Percentiles rank a stretch among this genome's conserved stretches.
Conservation (phyloP, 1,140 invertebrate genomes). For the Chelonus insularis region DNA sequence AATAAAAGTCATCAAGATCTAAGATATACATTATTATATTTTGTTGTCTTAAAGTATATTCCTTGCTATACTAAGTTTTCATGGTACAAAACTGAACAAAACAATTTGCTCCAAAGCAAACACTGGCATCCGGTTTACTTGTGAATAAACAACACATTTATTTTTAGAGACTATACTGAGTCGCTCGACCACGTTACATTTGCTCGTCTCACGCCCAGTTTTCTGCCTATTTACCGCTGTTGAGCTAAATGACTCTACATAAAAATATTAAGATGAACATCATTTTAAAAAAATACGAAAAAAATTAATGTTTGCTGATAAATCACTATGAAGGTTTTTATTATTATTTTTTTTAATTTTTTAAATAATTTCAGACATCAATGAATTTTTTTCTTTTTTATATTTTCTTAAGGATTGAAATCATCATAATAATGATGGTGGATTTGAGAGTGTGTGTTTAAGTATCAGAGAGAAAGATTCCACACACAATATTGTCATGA, state of each 20-base stretch:
- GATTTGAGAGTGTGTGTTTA: too few relatives aligned
- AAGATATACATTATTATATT: background rate
- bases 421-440: too few relatives aligned
- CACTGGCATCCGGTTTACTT: slow-evolving; percentile 62
- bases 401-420: too few relatives aligned
- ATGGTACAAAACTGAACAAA: slow-evolving; percentile 58
- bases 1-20: too few relatives aligned
- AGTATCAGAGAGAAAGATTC: background rate
- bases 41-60: background rate
- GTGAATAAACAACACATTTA: slow-evolving; percentile 63
- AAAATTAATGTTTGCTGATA: too few relatives aligned
- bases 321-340: too few relatives aligned
- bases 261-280: too few relatives aligned
- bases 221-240: slow-evolving; percentile 16
- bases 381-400: too few relatives aligned
- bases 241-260: slow-evolving; percentile 6
- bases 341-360: too few relatives aligned
- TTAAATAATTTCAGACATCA: too few relatives aligned
- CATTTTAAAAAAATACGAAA: too few relatives aligned
- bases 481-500: slow-evolving; percentile 1
- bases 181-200: slow-evolving; percentile 44
- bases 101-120: slow-evolving; percentile 62
- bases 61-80: slow-evolving; percentile 30
- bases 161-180: slow-evolving; percentile 54
- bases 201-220: slow-evolving; percentile 30